Base-by-base conservation (phyloP, 2,888 invertebrate genomes). In the Dasysyrphus albostriatus region DNA sequence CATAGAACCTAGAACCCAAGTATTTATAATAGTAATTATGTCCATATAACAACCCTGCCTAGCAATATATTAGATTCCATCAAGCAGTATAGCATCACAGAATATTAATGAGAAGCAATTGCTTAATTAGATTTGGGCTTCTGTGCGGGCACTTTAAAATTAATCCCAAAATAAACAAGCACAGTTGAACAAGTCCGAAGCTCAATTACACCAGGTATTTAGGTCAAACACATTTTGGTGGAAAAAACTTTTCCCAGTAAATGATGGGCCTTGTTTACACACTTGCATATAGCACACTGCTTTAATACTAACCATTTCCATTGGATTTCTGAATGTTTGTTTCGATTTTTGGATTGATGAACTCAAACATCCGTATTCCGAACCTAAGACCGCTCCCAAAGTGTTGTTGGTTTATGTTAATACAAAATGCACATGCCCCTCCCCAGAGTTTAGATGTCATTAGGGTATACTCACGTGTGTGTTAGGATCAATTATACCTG, bases 51-150 rank as follows among this genome's bases (percentile, higher is more conserved):
- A 67, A 49, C 67, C 0, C 65, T 54, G 65, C 10, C 42, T 29
- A 54, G 7, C 56, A 10, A 54, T 73, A 65, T 78, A 58, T 78
- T 61, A 54, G 14, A 37, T 69, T 63, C 49, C 73, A 69, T 69
- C 54, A 42, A 58, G 42, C 69, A 63, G 49, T 47, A n/a, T n/a
- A 42, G 54, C 61, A 61, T n/a, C 49, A 59, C 32, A 10, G 77
- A 82, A 82, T 85, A 82, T 77, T 85, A 82, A 85, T 82, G 77
- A 82, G 73, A 7, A 69, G 49, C 63, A 69, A 74, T 78, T 70
- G 59, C 83, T 87, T 87, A 83, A 87, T 87, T 83, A 74, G 74
- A 79, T 83, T 81, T 84, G 63, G 78, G 69, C 85, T 85, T 67
- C 77, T 85, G 85, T 72, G 63, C 73, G 85, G 75, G 63, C 73